Evolutionary conservation across 2,797 vertebrate species (phyloP).

Genomic region (Danionella dracula): DNA sequence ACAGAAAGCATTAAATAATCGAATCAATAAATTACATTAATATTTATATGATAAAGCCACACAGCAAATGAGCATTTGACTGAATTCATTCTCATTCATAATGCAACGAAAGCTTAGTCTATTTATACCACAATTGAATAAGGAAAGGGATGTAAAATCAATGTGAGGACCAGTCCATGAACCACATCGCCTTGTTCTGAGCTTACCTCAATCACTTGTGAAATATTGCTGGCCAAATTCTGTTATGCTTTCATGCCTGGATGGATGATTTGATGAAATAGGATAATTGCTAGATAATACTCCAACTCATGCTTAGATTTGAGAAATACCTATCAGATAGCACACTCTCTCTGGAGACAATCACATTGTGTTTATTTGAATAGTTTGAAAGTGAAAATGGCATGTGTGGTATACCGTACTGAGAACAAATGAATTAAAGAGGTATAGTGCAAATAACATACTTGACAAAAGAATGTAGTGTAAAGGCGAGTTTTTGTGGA

Average conservation of each 20-base stretch:
- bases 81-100: not conserved
- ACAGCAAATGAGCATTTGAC: not conserved
- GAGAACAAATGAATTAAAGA: no score
- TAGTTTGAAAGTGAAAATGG: not conserved
- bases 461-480: no score
- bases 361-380: not conserved
- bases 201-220: slow-evolving; percentile 6
- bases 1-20: not conserved
- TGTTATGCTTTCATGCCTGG: not conserved
- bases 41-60: not conserved
- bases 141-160: slow-evolving; percentile 22
- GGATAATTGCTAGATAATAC: slow-evolving; percentile 1
- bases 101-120: not conserved
- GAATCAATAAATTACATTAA: not conserved
- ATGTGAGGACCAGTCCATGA: slow-evolving; percentile 5
- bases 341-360: not conserved
- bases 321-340: not conserved
- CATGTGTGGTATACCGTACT: not conserved
- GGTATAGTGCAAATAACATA: no score
- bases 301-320: not conserved
- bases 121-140: slow-evolving; percentile 22
- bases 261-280: slow-evolving; percentile 19
- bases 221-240: slow-evolving; percentile 14
- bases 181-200: slow-evolving; percentile 11
- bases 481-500: no score